phyloP scores from a whole-genome alignment of 2,888 invertebrate genomes.

The Fragum whitleyi region DNA sequence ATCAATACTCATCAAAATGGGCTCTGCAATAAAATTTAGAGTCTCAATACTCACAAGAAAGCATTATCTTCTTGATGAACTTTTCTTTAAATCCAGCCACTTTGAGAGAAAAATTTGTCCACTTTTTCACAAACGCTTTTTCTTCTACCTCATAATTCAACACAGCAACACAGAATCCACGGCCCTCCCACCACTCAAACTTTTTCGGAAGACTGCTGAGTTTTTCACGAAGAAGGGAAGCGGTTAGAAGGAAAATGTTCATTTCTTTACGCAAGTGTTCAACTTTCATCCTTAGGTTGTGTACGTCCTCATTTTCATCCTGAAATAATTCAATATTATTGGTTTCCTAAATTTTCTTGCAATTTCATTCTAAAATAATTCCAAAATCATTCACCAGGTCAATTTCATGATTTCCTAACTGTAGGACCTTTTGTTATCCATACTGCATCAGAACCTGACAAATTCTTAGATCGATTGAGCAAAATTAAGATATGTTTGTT shows the following conservation, averaged over 20 bases:
- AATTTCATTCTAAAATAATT: no score
- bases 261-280: slow-evolving; percentile 25
- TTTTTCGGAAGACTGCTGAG: slow-evolving; percentile 60
- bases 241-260: slow-evolving; percentile 44
- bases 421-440: no score
- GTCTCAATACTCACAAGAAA: slow-evolving; percentile 67
- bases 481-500: no score
- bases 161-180: slow-evolving; percentile 63
- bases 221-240: slow-evolving; percentile 47
- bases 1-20: no score
- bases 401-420: no score
- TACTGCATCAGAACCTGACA: no score
- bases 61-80: slow-evolving; percentile 61
- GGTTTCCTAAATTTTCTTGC: no score
- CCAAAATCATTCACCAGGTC: no score
- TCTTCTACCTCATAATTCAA: slow-evolving; percentile 69
- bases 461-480: no score
- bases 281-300: slow-evolving; percentile 29
- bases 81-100: slow-evolving; percentile 63
- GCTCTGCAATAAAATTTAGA: no score
- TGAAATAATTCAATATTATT: slow-evolving; percentile 6
- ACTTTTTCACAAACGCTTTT: slow-evolving; percentile 51
- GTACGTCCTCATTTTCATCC: slow-evolving; percentile 27
- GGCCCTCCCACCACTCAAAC: slow-evolving; percentile 72
- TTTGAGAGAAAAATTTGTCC: slow-evolving; percentile 70